Percentiles rank a stretch among this genome's conserved stretches.
Evolutionary conservation across 2,888 invertebrate species (phyloP).

Genomic region (Thalpophila matura): DNA sequence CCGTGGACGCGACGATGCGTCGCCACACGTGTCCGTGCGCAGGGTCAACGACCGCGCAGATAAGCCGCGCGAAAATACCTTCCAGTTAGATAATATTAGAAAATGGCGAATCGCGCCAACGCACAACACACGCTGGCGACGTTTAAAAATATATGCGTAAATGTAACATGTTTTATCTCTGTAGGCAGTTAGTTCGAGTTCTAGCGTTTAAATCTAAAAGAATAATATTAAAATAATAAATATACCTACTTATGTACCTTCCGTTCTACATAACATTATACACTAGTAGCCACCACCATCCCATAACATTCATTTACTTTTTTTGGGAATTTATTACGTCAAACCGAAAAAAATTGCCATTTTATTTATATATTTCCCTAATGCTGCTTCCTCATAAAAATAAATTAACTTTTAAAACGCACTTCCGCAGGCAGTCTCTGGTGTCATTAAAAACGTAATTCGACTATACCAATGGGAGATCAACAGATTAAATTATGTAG

Average conservation of each 20-base stretch:
- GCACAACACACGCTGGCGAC: constrained; percentile 61
- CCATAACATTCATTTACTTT: constrained; percentile 10
- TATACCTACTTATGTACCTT: background rate
- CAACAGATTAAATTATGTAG: constrained; percentile 9
- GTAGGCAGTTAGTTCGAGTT: constrained; percentile 32
- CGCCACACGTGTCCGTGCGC: constrained; percentile 71
- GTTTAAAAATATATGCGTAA: constrained; percentile 58
- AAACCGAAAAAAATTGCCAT: constrained; percentile 24
- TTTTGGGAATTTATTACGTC: constrained; percentile 13
- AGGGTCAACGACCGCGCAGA: constrained; percentile 81
- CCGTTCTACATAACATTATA: background rate
- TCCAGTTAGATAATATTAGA: constrained; percentile 88
- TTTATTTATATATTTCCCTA: constrained; percentile 13
- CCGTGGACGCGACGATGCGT: background rate
- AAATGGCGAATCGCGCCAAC: constrained; percentile 78
- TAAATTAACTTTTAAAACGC: constrained; percentile 31
- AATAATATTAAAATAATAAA: background rate
- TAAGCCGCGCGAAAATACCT: constrained; percentile 82
- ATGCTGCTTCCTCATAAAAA: constrained; percentile 46
- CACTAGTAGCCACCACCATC: constrained; percentile 11
- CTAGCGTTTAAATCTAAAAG: background rate
- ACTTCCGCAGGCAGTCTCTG: constrained; percentile 33
- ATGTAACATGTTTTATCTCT: constrained; percentile 42
- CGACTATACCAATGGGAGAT: constrained; percentile 10
- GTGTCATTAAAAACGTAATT: constrained; percentile 22